These are phyloP conservation scores for Ceyx melanurus DNA, from an alignment of 2,113 vertebrate species.

Conservation along the genomic window DNA sequence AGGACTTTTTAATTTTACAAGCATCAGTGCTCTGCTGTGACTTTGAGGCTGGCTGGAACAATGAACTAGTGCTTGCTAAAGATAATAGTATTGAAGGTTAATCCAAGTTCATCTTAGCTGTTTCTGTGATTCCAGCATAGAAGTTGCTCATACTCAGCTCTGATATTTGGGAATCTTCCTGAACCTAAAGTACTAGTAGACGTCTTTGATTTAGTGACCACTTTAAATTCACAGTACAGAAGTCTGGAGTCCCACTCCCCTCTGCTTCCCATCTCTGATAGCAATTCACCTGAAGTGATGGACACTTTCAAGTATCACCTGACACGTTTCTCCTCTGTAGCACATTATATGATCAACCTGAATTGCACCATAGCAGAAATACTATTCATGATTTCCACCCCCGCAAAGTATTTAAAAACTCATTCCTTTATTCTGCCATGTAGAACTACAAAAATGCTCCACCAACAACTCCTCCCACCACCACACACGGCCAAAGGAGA, in stretches of 20 bases:
- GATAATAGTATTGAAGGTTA: background rate
- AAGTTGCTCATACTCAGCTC: background rate
- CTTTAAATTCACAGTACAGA: background rate
- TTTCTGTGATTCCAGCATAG: background rate
- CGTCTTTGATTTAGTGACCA: background rate
- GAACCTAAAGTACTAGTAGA: background rate
- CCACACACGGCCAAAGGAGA: background rate
- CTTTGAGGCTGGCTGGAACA: background rate
- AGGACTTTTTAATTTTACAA: background rate
- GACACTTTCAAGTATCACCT: background rate
- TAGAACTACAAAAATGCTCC: background rate
- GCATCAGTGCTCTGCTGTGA: background rate
- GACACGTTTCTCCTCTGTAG: background rate
- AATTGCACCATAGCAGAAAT: background rate
- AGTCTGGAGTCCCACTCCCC: background rate
- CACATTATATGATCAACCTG: background rate
- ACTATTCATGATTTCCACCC: background rate
- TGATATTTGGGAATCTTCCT: background rate
- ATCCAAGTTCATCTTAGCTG: background rate
- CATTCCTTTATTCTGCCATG: background rate
- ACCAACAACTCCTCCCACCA: background rate
- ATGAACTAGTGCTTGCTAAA: background rate
- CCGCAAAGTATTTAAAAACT: background rate
- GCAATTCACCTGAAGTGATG: accelerated
- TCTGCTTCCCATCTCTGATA: accelerated